Base-by-base conservation (phyloP, 37 sponge, comb jelly and placozoan genomes). In the Bolinopsis microptera region DNA sequence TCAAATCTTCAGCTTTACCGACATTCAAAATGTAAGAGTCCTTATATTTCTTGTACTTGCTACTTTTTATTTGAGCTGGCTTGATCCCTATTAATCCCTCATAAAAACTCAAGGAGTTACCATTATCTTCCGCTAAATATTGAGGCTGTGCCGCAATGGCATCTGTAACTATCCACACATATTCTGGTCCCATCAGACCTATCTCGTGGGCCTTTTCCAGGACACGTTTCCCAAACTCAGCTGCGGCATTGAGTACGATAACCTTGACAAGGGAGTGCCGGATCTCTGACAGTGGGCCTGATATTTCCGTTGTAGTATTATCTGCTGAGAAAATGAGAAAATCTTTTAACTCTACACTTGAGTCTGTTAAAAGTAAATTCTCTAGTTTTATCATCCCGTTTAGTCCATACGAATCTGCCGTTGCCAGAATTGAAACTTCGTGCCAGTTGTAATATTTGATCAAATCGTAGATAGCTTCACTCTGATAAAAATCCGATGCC, bases 341-440 rank as follows among this genome's bases (percentile, higher is more conserved):
- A 28, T 72, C 31, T 28, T 72, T 72, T 28, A 72, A 5, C 26
- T 5, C 26, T 23, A 72, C 26, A 28, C 3, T 24, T 23, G 31
- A 5, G 75, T 72, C 75, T 28, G 75, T 21, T 28, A 72, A 24
- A 8, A 72, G 31, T 8, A n/a, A n/a, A 28, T n/a, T 72, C 18
- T 72, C 31, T 72, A 72, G 75, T n/a, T 72, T n/a, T 72, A 72
- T n/a, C 26, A 72, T 72, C 5, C 31, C 75, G 31, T 72, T 72
- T 3, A 72, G 5, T 8, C 75, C 75, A 21, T 72, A 72, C n/a
- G 26, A n/a, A 72, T 72, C 75, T 30, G 26, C 31, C 5, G 75
- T 23, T 8, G 75, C 26, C 3, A 72, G 31, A 28, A 72, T 72
- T 23, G 31, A 30, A 72, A 72, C 75, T 21, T 72, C 75, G 3